Base-by-base conservation (phyloP, 2,888 invertebrate species). In the Polymixis lichenea region DNA sequence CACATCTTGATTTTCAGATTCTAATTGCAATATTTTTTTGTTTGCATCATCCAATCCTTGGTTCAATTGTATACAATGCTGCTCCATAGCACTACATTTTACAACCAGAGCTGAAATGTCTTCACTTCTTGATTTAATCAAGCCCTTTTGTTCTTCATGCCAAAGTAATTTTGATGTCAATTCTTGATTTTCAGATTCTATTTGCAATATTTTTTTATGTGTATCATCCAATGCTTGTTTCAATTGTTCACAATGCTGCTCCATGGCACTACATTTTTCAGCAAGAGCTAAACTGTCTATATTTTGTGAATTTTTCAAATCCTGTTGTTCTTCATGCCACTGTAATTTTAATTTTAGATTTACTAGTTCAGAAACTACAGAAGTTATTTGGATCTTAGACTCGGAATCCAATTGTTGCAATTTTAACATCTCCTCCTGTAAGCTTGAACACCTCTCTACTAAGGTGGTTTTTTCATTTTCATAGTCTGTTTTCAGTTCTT, bases 1-100 rank as follows among this genome's bases (percentile, higher is more conserved):
- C 7, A 85, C 7, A 68, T 49, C 28, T 78, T 68, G 49, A 49
- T 76, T 78, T 76, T 76, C 75, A 13, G 71, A 51, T 87, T 94
- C 90, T 60, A 94, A 84, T 15, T 93, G 90, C 71, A 91, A 89
- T 80, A 96, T 93, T 88, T 95, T 96, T 38, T 92, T 90, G 87
- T 95, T 94, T 2, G 96, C 91, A 64, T 96, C 94, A 72, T 96
- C 94, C 58, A 96, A 82, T 70, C 87, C 89, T 65, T 84, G 76
- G 75, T 92, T 92, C 49, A 95, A 85, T 73, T 92, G 89, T 28
- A 86, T 77, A 86, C 89, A 93, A 79, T 95, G 89, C 77, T 94
- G 90, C 84, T 95, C 93, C 75, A 95, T 82, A 7, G 86, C 53
- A 70, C 80, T 85, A 74, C 76, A 91, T 85, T 92, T 93, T 87